These are phyloP conservation scores for Drosophila limbata DNA, from an alignment of 2,888 invertebrate genomes.

Conservation along the genomic window DNA sequence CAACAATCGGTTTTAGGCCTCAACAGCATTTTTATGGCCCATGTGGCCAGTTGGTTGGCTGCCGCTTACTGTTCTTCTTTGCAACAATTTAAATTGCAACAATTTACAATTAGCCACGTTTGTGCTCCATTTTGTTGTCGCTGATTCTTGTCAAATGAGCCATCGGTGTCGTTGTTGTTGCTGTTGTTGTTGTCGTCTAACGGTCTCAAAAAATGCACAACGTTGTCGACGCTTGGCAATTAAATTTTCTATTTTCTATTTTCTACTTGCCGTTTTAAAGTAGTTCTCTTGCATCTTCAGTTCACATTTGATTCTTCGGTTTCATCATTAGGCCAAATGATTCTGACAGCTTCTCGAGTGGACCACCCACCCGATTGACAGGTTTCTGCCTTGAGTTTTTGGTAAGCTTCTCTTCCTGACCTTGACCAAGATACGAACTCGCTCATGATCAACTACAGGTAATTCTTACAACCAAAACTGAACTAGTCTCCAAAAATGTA, in stretches of 20 bases:
- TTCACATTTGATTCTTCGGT: background rate
- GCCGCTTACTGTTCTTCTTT: conserved; percentile 59
- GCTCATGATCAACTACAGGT: no score
- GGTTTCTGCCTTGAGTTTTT: background rate
- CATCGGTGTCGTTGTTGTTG: conserved; percentile 15
- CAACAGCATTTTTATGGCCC: conserved; percentile 66
- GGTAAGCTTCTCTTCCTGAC: conserved; percentile 35
- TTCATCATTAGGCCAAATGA: background rate
- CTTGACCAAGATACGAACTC: conserved; percentile 56
- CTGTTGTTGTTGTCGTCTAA: conserved; percentile 31
- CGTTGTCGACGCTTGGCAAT: conserved; percentile 45
- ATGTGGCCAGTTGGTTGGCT: conserved; percentile 28
- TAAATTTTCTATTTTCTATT: conserved; percentile 48
- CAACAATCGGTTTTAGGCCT: conserved; percentile 66
- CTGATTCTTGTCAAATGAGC: conserved; percentile 55
- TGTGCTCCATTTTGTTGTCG: conserved; percentile 76
- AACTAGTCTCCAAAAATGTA: no score
- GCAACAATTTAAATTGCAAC: conserved; percentile 81
- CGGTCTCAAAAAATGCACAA: conserved; percentile 56
- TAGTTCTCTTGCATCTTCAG: background rate
- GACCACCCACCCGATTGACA: conserved; percentile 1
- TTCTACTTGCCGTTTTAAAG: conserved; percentile 9
- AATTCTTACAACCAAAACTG: no score
- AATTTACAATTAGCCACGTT: conserved; percentile 82
- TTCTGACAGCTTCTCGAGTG: background rate